Evolutionary conservation across 2,113 vertebrate species (phyloP), one percentile per base, ranked within the genome.

Genomic region (Cyprinodon variegatus): DNA sequence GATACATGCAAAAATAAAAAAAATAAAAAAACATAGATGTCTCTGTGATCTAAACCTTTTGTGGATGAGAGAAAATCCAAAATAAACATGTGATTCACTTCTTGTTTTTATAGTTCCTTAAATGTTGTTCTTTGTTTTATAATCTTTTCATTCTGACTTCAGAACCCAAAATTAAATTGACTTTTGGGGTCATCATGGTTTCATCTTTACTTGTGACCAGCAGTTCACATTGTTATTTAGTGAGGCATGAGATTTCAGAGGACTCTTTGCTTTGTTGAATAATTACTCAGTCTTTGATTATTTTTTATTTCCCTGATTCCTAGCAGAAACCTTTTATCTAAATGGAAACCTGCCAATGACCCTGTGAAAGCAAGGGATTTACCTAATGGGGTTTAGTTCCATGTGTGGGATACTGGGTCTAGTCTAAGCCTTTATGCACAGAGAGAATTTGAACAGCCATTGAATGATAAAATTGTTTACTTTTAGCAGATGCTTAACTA

Each of bases 291-390:
- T 74, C 53, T 50, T 75, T 74, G 39, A 76, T 81, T 60, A 17
- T 46, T 64, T 61, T 64, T 29, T 20, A 57, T 57, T n/a, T 57
- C 61, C 29, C 4, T 61, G 3, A 41, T 73, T 46, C 57, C 61
- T 43, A 64, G 43, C n/a, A 36, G 13, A 29, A 77, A n/a, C 45
- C 4, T 74, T 76, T 81, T 11, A 14, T 45, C 63, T 68, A 36
- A 50, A 37, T n/a, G 60, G 63, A 71, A 67, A 11, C 22, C 48
- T 70, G 36, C 38, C 29, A 5, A 43, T 85, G 67, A 87, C 77
- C 72, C 40, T 50, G 46, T 59, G 67, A 66, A 53, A 53, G 41
- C 61, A 73, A 65, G 57, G 68, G 60, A 81, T 82, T 85, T 74
- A 79, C 61, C 72, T 45, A 11, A 46, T 53, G 67, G 72, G 70